These are phyloP conservation scores for Heliconius sara DNA, from an alignment of 2,888 invertebrate genomes.

Conservation along the genomic window DNA sequence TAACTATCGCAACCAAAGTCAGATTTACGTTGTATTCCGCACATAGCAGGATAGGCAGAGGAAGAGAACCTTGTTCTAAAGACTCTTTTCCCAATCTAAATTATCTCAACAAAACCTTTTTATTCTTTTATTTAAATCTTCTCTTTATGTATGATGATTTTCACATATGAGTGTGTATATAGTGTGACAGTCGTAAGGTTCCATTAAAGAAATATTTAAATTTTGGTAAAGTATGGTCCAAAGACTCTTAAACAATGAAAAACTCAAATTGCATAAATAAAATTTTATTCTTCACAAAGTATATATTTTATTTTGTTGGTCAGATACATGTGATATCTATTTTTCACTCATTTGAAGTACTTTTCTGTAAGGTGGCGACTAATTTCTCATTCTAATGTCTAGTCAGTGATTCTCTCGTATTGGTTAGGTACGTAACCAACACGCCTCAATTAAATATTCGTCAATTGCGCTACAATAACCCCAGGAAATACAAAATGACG, in stretches of 20 bases:
- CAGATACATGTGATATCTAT: background rate
- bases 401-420: too few species aligned
- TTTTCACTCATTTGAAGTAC: background rate
- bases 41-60: too few species aligned
- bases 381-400: background rate
- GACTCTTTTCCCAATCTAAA: too few species aligned
- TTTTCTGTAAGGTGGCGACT: too few species aligned
- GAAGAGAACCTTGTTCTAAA: too few species aligned
- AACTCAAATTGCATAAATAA: background rate
- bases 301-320: background rate
- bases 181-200: background rate
- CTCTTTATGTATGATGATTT: background rate
- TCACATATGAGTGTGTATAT: background rate
- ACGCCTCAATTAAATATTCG: background rate
- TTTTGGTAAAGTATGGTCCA: too few species aligned
- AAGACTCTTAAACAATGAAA: background rate
- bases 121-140: background rate
- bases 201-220: too few species aligned
- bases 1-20: too few species aligned
- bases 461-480: background rate
- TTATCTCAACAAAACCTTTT: background rate
- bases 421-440: too few species aligned
- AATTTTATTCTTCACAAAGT: background rate
- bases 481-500: background rate
- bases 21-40: too few species aligned